Conservation (phyloP, 1,140 invertebrate species). For the Chrysomallon squamiferum region DNA sequence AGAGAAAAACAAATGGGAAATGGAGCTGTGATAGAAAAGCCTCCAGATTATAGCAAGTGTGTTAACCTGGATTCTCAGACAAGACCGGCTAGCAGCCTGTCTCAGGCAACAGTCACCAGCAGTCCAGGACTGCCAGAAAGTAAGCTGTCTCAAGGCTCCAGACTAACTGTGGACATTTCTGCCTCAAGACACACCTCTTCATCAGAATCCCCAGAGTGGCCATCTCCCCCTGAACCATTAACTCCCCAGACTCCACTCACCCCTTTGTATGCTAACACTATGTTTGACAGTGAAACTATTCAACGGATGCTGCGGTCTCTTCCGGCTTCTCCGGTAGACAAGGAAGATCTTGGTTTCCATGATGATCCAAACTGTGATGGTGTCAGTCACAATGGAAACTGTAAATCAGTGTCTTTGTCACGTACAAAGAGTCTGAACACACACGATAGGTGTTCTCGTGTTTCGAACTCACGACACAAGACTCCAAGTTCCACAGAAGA, state of each 20-base stretch:
- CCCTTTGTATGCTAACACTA: constrained; percentile 34
- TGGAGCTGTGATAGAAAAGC: constrained; percentile 2
- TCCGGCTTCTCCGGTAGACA: constrained; percentile 65
- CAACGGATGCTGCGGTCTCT: constrained; percentile 94
- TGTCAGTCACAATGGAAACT: neutral
- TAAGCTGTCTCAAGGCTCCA: neutral
- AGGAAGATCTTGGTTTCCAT: constrained; percentile 46
- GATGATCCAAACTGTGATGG: constrained; percentile 23
- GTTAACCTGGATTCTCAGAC: constrained; percentile 18
- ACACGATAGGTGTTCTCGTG: constrained; percentile 22
- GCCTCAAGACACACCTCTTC: constrained; percentile 34
- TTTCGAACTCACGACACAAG: neutral
- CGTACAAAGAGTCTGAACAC: constrained; percentile 33
- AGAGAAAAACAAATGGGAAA: constrained; percentile 11
- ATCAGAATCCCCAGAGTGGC: constrained; percentile 59
- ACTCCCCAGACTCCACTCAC: constrained; percentile 49
- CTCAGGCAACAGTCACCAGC: too few species aligned
- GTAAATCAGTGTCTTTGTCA: constrained; percentile 13
- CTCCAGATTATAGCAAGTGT: constrained; percentile 16
- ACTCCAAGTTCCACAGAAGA: neutral
- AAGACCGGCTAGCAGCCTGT: too few species aligned
- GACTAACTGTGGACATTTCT: constrained; percentile 8
- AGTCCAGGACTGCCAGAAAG: constrained; percentile 12
- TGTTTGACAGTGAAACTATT: constrained; percentile 82
- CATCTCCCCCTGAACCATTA: constrained; percentile 58